phyloP scores from a whole-genome alignment of 2,888 invertebrate species.

The Minunthozetes semirufus region DNA sequence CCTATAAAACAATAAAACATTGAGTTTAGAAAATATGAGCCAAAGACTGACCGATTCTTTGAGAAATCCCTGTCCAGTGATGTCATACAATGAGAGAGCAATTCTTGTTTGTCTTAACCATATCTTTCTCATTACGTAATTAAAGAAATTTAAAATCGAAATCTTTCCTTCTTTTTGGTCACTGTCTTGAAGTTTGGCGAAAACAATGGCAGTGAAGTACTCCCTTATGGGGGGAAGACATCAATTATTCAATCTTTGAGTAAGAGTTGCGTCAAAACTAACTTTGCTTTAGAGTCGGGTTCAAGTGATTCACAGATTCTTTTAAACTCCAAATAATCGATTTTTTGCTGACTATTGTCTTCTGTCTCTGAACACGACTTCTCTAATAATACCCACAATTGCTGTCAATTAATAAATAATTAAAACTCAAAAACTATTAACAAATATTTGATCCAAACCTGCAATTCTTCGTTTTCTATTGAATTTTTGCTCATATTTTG shows the following conservation, averaged over 20 bases:
- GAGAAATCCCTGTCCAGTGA: constrained; percentile 81
- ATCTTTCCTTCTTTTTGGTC: constrained; percentile 82
- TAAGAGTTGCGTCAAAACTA: background rate
- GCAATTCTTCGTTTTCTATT: constrained; percentile 75
- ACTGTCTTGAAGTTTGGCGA: constrained; percentile 69
- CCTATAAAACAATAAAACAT: constrained; percentile 53
- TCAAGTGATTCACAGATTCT: constrained; percentile 24
- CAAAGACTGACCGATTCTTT: constrained; percentile 62
- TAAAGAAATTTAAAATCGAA: constrained; percentile 80
- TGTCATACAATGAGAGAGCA: constrained; percentile 84
- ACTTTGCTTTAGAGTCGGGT: constrained; percentile 37
- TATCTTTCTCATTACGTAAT: constrained; percentile 88
- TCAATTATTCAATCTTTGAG: background rate
- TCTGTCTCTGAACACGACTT: constrained; percentile 24
- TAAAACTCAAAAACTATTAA: background rate
- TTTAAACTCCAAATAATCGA: constrained; percentile 36
- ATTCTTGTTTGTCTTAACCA: constrained; percentile 93
- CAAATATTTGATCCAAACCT: too few relatives aligned
- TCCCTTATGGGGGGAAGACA: background rate
- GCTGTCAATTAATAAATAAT: constrained; percentile 8
- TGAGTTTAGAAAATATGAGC: too few relatives aligned
- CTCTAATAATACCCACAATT: constrained; percentile 37
- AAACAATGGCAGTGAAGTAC: constrained; percentile 77
- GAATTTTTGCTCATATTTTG: constrained; percentile 76
- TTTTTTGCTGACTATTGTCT: constrained; percentile 11